Base-by-base conservation (phyloP, 2,797 vertebrate genomes). In the Alosa sapidissima region DNA sequence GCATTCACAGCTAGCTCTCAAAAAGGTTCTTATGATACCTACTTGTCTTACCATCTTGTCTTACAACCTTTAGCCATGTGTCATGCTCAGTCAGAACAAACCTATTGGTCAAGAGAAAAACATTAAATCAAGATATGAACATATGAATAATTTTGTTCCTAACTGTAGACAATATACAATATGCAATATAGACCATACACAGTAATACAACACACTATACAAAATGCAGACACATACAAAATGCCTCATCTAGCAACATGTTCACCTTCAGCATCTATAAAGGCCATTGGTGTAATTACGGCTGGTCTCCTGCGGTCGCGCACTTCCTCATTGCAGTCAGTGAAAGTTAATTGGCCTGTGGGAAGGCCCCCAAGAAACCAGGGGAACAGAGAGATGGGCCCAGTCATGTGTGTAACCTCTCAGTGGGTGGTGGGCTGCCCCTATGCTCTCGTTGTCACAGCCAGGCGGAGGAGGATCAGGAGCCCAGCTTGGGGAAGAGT, bases 261-360 rank as follows among this genome's bases (percentile, higher is more conserved):
- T 13, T 19, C 36, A 78, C 72, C 72, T 78, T 78, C 6, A 47
- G 72, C 41, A 21, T 8, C n/a, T 62, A 45, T 14, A 21, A 11
- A 78, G 41, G 41, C 72, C 11, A 13, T 11, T 72, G 65, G 41
- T 78, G 72, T 47, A 78, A 78, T 78, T 47, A 78, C 41, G 41
- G 5, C 41, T 6, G 14, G 41, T 45, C 41, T 41, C 72, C 36
- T 47, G 72, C 28, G 72, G 36, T 78, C 2, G 28, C 8, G 16
- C 14, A 21, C 72, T 78, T 78, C 72, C 72, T 78, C 41, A 78
- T 19, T 45, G 72, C 36, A 47, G 41, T 41, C 72, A 47, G 72
- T 78, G 72, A 78, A 21, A 78, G 72, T 78, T 47, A 78, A 78
- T 78, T 78, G 72, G 72, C 72, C 72, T 78, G 72, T 78, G 16